phyloP scores from a whole-genome alignment of 2,113 vertebrate species.

The Bos javanicus region DNA sequence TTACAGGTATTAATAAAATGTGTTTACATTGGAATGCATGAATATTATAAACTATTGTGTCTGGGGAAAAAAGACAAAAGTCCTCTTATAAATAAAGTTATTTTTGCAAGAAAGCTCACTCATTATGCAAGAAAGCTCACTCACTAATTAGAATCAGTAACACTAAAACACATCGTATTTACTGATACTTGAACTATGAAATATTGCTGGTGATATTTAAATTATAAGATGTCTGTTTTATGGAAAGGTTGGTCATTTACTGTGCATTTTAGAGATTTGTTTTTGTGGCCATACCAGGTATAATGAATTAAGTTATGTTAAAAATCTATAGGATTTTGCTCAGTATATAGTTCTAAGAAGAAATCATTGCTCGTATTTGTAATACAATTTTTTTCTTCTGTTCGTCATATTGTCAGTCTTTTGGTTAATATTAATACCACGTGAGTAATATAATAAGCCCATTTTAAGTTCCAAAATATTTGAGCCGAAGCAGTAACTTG shows the following conservation, averaged over 20 bases:
- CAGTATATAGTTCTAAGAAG: not conserved
- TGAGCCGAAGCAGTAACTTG: constrained; percentile 14
- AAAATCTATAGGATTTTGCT: not conserved
- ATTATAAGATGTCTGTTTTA: not conserved
- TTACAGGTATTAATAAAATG: not conserved
- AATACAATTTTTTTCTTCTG: not conserved
- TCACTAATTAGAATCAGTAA: not conserved
- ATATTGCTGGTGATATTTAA: not conserved
- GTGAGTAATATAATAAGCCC: not conserved
- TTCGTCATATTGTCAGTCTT: not conserved
- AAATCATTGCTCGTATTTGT: not conserved
- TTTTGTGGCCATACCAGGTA: not conserved
- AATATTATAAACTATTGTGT: not conserved
- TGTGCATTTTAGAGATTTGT: not conserved
- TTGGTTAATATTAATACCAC: not conserved
- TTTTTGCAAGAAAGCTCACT: not conserved
- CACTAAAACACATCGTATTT: not conserved
- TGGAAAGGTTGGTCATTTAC: not conserved
- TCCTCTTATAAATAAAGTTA: not conserved
- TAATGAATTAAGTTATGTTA: constrained; percentile 1
- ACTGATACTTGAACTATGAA: not conserved
- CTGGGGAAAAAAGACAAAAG: not conserved
- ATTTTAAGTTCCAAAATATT: constrained; percentile 22
- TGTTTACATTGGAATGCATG: not conserved
- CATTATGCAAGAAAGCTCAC: not conserved